Base-by-base conservation (phyloP, 2,113 vertebrate genomes). In the Silurus glanis region DNA sequence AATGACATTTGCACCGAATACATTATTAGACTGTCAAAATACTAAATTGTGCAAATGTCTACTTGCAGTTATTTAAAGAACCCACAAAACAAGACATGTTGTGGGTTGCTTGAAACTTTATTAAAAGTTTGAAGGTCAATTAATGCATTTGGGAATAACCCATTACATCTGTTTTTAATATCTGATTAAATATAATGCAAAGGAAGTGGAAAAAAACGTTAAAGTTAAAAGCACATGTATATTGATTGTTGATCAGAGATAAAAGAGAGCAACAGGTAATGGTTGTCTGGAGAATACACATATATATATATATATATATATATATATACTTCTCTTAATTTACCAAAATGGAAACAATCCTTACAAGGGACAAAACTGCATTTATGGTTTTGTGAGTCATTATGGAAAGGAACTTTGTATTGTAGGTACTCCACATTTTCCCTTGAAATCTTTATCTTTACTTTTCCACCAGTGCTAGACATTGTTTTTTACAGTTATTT, bases 381-480 rank as follows among this genome's bases (percentile, higher is more conserved):
- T 28, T 74, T n/a, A 67, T 37, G 72, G 49, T 88, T 84, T 86
- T 85, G 89, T 91, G 91, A 93, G 90, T 93, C 90, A 92, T 83
- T 64, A 62, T 71, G 89, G 89, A 89, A 84, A 89, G 83, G 78
- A 81, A 89, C 64, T 37, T 37, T 37, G 37, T 37, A 37, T 56
- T 85, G 89, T 87, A 91, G 90, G 87, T 89, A 83, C 66, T 89
- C 61, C 62, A 37, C 86, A 69, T 82, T 83, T 71, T 80, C 55
- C 78, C 83, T 83, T 83, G 61, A 84, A 82, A 19, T 72, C 67
- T 72, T 75, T 69, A 45, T 86, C 47, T 45, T 82, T 79, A 69
- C 80, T 53, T 80, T 62, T 58, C 71, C 23, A 75, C 45, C 19
- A 76, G 56, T 76, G 23, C 45, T 51, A 87, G 6, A 5, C 6